Evolutionary conservation across 2,113 vertebrate species (phyloP).

Genomic region (Stegastes partitus): DNA sequence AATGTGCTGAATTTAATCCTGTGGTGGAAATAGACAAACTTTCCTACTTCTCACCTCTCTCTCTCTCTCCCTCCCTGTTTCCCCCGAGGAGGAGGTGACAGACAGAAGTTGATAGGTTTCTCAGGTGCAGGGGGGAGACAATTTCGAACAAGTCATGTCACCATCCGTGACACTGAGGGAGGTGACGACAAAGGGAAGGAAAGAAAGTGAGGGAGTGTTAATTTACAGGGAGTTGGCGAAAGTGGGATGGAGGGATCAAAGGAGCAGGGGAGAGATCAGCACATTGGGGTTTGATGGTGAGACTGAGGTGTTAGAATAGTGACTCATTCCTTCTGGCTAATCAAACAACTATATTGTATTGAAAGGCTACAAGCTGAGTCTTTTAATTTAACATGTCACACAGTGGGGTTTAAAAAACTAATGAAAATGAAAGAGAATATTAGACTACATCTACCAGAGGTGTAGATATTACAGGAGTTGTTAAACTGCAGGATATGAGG

Average conservation of each 20-base stretch:
- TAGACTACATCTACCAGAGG: background rate
- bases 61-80: background rate
- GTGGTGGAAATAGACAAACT: background rate
- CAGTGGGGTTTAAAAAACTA: background rate
- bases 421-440: background rate
- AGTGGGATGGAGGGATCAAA: slow-evolving; percentile 37
- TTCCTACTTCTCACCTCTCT: background rate
- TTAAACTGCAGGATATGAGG: background rate
- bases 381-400: background rate
- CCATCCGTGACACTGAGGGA: slow-evolving; percentile 4
- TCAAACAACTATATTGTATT: background rate
- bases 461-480: background rate
- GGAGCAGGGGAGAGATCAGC: background rate
- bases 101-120: slow-evolving; percentile 51
- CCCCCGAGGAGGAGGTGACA: slow-evolving; percentile 21
- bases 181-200: slow-evolving; percentile 22
- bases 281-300: background rate
- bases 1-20: slow-evolving; percentile 29
- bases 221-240: slow-evolving; percentile 13
- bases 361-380: background rate
- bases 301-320: slow-evolving; percentile 26
- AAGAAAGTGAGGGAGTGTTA: slow-evolving; percentile 22
- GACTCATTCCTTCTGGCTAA: background rate
- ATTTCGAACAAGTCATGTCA: slow-evolving; percentile 23
- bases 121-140: slow-evolving; percentile 27